Evolutionary conservation across 1,140 invertebrate species (phyloP), one percentile per base, ranked within the genome.

Genomic region (Anoplolepis gracilipes): DNA sequence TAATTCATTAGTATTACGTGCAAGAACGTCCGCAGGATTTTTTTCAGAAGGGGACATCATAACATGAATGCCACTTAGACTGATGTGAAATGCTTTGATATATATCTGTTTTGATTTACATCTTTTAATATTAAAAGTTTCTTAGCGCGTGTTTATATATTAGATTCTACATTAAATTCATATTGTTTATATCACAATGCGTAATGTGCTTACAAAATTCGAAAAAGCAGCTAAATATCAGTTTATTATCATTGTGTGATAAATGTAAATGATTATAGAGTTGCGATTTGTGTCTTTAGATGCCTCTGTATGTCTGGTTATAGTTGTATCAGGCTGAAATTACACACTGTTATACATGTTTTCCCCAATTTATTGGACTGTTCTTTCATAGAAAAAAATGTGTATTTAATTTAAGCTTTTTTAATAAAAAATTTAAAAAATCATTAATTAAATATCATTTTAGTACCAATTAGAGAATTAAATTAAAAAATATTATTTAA

Each of bases 221-320:
- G 39, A 3, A 49, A 16, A 1, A 4, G 1, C 19, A n/a, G n/a
- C 0, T 4, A 25, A 0, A 16, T 42, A 16, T 36, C 8, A 46
- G 2, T 78, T 49, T 61, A n/a, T 62, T 62, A 78, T 62, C 59
- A 28, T 13, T 33, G 11, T 77, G 1, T 55, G 75, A 77, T 69
- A 69, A 57, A 13, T 57, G 16, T 25, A 2, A 11, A 33, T 25
- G 33, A 39, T 1, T 36, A 13, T 28, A 69, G 1, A 69, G 49
- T 79, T 69, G 3, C n/a, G 8, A 16, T 3, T 53, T 39, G 11
- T 28, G 28, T 22, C 22, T 28, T 55, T 13, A 79, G 77, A 69
- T 79, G 77, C 39, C 77, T 79, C 77, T 79, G 64, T 30, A 69
- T 7, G 62, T 67, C 2, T n/a, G 7, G 7, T 53, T 53, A n/a